phyloP scores from a whole-genome alignment of 2,888 invertebrate species.

The Colostygia pectinataria region DNA sequence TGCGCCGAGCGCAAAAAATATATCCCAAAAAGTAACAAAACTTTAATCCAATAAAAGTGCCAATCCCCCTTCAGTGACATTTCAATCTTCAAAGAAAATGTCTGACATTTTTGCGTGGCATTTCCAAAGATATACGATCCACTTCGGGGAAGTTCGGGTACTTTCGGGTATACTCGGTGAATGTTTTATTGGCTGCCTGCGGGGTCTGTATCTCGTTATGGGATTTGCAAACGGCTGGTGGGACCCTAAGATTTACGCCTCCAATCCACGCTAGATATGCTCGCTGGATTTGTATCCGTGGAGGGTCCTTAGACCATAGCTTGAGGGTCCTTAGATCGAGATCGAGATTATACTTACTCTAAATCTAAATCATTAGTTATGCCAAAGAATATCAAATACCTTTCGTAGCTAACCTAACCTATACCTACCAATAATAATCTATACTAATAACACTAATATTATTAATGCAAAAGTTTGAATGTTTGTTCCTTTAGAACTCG shows the following conservation, averaged over 20 bases:
- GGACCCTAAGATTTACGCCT: conserved; percentile 39
- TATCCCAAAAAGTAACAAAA: conserved; percentile 23
- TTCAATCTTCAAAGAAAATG: conserved; percentile 45
- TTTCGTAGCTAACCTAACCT: too few relatives aligned
- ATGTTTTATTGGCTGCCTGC: conserved; percentile 43
- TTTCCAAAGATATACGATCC: conserved; percentile 28
- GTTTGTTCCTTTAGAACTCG: too few relatives aligned
- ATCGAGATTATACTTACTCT: not conserved
- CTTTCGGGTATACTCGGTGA: conserved; percentile 38
- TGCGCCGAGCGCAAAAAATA: not conserved
- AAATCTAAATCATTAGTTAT: too few relatives aligned
- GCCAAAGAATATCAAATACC: too few relatives aligned
- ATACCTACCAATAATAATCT: too few relatives aligned
- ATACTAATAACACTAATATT: too few relatives aligned
- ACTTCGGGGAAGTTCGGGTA: conserved; percentile 36
- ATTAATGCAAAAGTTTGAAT: too few relatives aligned
- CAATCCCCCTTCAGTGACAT: conserved; percentile 47
- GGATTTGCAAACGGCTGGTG: conserved; percentile 28
- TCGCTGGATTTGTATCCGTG: conserved; percentile 16
- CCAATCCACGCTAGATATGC: conserved; percentile 29
- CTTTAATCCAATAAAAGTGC: conserved; percentile 43
- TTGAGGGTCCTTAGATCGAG: not conserved
- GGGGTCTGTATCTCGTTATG: conserved; percentile 40
- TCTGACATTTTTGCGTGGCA: conserved; percentile 24
- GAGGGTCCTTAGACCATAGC: not conserved